phyloP scores from a whole-genome alignment of 2,888 invertebrate genomes.

The Agrenia bidenticulata region DNA sequence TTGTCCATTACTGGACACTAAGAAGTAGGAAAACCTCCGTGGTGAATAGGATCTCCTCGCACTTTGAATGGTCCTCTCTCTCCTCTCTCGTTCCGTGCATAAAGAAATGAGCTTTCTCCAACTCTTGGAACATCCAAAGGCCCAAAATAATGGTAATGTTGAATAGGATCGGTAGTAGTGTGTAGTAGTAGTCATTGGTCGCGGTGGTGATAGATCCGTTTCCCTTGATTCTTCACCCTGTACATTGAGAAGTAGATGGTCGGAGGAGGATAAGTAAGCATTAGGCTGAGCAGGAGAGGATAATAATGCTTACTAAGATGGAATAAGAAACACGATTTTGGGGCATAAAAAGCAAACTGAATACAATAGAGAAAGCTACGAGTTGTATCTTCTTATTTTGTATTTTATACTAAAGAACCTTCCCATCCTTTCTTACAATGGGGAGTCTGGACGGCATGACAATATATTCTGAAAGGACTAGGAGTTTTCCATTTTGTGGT shows the following conservation, averaged over 20 bases:
- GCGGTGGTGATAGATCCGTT: neutral
- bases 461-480: neutral
- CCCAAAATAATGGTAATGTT: neutral
- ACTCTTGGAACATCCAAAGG: neutral
- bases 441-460: neutral
- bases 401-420: neutral
- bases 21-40: neutral
- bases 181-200: neutral
- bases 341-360: conserved; percentile 10
- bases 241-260: neutral
- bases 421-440: neutral
- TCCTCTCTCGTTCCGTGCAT: conserved; percentile 15
- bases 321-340: conserved; percentile 15
- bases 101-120: conserved; percentile 20
- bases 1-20: neutral
- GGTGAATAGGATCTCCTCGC: conserved; percentile 9
- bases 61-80: conserved; percentile 15
- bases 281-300: conserved; percentile 9
- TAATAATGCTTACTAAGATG: conserved; percentile 18
- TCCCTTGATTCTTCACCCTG: conserved; percentile 5
- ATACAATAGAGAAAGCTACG: neutral
- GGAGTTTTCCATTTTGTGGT: neutral
- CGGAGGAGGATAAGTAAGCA: conserved; percentile 5
- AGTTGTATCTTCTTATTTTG: neutral
- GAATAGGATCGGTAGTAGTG: neutral